Evolutionary conservation across 2,113 vertebrate genomes (phyloP).

Genomic region (Loxodonta africana): DNA sequence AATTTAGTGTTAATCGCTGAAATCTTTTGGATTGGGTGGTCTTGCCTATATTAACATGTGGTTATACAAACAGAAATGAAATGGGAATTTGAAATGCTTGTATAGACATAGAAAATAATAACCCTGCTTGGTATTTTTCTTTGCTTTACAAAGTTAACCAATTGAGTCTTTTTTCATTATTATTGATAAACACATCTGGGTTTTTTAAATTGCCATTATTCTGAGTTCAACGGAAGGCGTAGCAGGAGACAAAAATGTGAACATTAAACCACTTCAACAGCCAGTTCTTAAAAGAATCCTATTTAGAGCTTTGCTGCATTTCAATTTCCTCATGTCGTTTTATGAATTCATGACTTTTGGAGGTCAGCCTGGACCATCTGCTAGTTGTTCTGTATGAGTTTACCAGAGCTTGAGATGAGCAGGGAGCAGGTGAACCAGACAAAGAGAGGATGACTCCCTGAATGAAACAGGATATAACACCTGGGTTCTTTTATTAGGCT

Average conservation of each 20-base stretch:
- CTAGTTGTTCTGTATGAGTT: constrained; percentile 9
- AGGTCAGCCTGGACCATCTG: background rate
- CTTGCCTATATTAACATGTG: background rate
- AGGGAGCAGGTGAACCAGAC: background rate
- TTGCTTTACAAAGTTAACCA: constrained; percentile 48
- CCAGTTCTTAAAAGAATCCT: constrained; percentile 44
- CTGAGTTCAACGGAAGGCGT: constrained; percentile 17
- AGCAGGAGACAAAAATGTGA: constrained; percentile 48
- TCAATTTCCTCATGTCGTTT: constrained; percentile 24
- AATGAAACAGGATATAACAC: background rate
- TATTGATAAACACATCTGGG: constrained; percentile 35
- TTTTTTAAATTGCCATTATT: constrained; percentile 73
- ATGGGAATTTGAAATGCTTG: constrained; percentile 15
- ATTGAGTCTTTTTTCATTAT: constrained; percentile 37
- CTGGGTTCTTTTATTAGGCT: constrained; percentile 47
- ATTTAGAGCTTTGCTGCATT: constrained; percentile 56
- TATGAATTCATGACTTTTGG: constrained; percentile 21
- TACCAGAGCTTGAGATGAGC: constrained; percentile 4
- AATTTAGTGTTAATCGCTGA: constrained; percentile 44
- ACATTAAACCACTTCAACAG: constrained; percentile 46
- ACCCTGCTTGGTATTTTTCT: background rate
- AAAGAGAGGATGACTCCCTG: background rate
- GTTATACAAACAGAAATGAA: constrained; percentile 38
- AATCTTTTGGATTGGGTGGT: background rate
- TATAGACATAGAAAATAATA: constrained; percentile 50